phyloP scores from a whole-genome alignment of 2,797 vertebrate species.

The Pangasius larnaudii region DNA sequence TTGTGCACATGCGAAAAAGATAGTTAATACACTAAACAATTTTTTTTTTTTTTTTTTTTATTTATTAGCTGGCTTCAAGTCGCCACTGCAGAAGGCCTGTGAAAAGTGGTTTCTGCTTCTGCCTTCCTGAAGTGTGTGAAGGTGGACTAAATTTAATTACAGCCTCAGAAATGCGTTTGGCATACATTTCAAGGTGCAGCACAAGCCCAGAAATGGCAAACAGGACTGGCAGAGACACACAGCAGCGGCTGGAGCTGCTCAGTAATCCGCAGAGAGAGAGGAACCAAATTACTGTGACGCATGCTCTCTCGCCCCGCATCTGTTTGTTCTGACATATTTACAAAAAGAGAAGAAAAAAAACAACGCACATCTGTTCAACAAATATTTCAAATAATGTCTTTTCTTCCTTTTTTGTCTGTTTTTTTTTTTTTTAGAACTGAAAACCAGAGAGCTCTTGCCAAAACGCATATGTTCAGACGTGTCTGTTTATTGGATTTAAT shows the following conservation, averaged over 20 bases:
- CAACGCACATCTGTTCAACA: slow-evolving; percentile 48
- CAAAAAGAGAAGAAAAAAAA: slow-evolving; percentile 22
- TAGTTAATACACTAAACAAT: slow-evolving; percentile 1
- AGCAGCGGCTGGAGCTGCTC: slow-evolving; percentile 76
- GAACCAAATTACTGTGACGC: slow-evolving; percentile 76
- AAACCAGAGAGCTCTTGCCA: slow-evolving; percentile 39
- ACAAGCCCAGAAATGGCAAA: slow-evolving; percentile 89
- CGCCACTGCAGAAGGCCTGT: not conserved
- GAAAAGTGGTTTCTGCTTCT: slow-evolving; percentile 61
- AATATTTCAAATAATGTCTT: slow-evolving; percentile 57
- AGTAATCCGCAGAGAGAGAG: slow-evolving; percentile 78
- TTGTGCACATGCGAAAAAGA: not conserved
- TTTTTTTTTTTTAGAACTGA: not conserved
- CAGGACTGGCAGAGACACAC: slow-evolving; percentile 86
- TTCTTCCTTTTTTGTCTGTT: slow-evolving; percentile 24
- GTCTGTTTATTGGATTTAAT: slow-evolving; percentile 47
- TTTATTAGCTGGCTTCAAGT: not conserved
- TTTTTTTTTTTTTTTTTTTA: not conserved
- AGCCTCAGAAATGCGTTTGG: slow-evolving; percentile 97
- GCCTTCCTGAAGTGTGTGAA: slow-evolving; percentile 86
- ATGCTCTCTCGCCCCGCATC: slow-evolving; percentile 48
- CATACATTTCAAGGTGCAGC: slow-evolving; percentile 91
- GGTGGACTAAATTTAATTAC: slow-evolving; percentile 93
- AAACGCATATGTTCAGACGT: slow-evolving; percentile 31
- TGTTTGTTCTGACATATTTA: slow-evolving; percentile 46